Percentiles rank a stretch among this genome's conserved stretches.
These are phyloP conservation scores for Bombus sibiricus DNA, from an alignment of 1,140 invertebrate species.

Conservation along the genomic window DNA sequence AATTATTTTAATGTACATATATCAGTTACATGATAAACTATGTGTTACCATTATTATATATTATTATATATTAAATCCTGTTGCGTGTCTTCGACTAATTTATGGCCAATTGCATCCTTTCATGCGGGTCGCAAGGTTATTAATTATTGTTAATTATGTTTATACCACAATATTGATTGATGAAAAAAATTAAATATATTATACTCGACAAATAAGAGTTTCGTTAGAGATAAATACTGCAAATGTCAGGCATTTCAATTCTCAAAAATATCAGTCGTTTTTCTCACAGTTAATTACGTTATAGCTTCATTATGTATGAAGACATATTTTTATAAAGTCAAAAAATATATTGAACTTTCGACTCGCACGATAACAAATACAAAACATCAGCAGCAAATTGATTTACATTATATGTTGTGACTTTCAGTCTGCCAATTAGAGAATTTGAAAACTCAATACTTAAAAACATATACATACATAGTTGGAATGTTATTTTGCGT, in stretches of 20 bases:
- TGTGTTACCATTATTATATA: background rate
- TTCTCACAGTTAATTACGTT: background rate
- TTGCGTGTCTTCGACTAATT: no score
- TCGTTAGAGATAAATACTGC: no score
- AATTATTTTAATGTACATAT: background rate
- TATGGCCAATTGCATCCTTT: background rate
- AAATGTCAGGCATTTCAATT: background rate
- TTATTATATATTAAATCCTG: background rate
- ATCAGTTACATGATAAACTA: background rate
- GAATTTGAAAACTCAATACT: background rate
- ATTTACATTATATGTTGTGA: background rate
- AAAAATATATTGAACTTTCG: background rate
- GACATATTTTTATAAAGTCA: background rate
- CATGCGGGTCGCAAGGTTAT: background rate
- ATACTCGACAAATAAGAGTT: no score
- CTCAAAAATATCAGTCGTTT: background rate
- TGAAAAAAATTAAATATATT: no score
- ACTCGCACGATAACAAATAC: no score
- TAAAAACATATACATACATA: background rate
- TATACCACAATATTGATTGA: background rate
- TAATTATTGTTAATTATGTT: background rate
- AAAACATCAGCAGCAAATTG: background rate
- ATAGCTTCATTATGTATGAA: no score
- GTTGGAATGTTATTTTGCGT: background rate
- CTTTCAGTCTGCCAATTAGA: background rate